phyloP scores from a whole-genome alignment of 2,113 vertebrate genomes.

The Cavia porcellus region DNA sequence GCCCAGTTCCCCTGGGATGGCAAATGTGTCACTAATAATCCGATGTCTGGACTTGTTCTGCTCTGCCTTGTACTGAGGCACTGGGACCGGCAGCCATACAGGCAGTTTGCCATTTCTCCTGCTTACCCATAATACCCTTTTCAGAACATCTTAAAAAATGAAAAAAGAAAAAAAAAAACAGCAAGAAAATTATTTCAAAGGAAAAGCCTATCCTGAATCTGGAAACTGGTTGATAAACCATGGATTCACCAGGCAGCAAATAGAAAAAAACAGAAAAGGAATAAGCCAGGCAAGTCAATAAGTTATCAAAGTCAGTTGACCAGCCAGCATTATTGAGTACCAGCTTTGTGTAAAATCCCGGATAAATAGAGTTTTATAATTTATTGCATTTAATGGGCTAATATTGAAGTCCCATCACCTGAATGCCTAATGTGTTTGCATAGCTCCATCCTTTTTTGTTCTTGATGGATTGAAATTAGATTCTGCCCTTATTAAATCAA shows the following conservation, averaged over 20 bases:
- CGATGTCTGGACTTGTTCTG: rapidly evolving
- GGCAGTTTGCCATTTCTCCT: not conserved
- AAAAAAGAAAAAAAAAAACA: not conserved
- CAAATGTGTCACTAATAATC: not conserved
- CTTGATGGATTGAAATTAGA: slow-evolving; percentile 34
- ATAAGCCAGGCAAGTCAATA: not conserved
- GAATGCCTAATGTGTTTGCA: not conserved
- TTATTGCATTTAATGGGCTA: not conserved
- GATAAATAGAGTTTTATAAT: not conserved
- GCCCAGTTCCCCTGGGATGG: not conserved
- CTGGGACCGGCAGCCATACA: not conserved
- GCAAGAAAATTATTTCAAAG: not conserved
- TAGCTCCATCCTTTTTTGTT: not conserved
- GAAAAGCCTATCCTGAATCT: not conserved
- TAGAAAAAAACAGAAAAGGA: not conserved
- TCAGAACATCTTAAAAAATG: not conserved
- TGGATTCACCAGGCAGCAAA: not conserved
- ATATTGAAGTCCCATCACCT: not conserved
- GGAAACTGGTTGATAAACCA: not conserved
- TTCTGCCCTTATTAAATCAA: slow-evolving; percentile 29
- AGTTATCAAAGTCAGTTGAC: not conserved
- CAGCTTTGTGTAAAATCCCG: not conserved
- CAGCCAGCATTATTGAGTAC: not conserved
- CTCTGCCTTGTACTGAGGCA: rapidly evolving
- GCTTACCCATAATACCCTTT: not conserved